phyloP scores from a whole-genome alignment of 2,113 vertebrate genomes.

The Gavia stellata region DNA sequence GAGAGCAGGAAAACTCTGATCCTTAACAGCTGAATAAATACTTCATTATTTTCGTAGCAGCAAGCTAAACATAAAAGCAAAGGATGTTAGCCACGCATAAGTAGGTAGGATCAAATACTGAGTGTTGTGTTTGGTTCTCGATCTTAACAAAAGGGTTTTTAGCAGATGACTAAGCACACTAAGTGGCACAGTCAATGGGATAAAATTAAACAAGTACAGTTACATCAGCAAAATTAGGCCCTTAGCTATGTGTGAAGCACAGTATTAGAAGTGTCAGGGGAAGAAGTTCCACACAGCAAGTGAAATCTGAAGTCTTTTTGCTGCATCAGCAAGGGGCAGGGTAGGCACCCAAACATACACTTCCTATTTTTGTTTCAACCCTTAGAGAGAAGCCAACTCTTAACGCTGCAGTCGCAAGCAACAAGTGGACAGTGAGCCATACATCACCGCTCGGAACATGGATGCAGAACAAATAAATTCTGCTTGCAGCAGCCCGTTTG shows the following conservation, averaged over 20 bases:
- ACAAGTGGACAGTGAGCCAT: neutral
- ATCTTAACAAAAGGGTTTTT: constrained; percentile 37
- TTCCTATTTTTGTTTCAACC: neutral
- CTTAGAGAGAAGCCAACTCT: neutral
- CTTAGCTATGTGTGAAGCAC: neutral
- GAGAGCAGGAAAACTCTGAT: neutral
- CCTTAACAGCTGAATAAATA: constrained; percentile 40
- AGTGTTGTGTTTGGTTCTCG: neutral
- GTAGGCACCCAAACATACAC: neutral
- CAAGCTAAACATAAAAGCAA: constrained; percentile 19
- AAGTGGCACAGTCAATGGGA: neutral
- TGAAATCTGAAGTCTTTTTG: neutral
- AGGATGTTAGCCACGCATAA: neutral
- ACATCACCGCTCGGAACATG: accelerated
- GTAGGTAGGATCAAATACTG: constrained; percentile 2
- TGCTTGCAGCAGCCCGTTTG: neutral
- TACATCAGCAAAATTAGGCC: neutral
- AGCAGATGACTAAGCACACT: constrained; percentile 34
- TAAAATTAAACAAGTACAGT: constrained; percentile 15
- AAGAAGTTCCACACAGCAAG: neutral
- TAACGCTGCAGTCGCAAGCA: neutral
- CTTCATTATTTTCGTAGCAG: neutral
- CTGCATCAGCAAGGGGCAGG: neutral
- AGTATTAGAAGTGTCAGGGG: neutral
- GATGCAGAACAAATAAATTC: neutral